phyloP scores from a whole-genome alignment of 2,113 vertebrate genomes.

The Helogale parvula region DNA sequence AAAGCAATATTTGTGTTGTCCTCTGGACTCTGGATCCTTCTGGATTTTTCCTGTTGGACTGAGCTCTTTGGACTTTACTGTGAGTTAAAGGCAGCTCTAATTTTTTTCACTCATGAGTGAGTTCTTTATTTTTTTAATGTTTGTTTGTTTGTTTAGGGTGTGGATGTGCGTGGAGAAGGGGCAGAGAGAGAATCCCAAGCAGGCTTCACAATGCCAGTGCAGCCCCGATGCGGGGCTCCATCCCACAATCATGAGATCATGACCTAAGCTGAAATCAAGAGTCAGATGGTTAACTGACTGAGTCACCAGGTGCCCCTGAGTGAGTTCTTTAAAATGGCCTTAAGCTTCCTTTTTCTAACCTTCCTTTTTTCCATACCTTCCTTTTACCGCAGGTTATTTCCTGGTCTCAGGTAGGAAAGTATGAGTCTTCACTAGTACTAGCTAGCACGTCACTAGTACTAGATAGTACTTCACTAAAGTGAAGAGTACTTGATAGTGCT shows the following conservation, averaged over 20 bases:
- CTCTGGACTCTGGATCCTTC: neutral
- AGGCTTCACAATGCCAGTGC: too few relatives aligned
- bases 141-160: too few relatives aligned
- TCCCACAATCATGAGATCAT: too few relatives aligned
- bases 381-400: neutral
- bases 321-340: neutral
- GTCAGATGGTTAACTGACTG: too few relatives aligned
- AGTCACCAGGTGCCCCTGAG: neutral
- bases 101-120: neutral
- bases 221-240: too few relatives aligned
- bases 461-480: too few relatives aligned
- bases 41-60: neutral
- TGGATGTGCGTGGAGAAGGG: too few relatives aligned
- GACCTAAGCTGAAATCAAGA: too few relatives aligned
- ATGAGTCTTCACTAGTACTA: neutral
- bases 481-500: neutral
- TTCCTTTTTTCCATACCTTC: neutral
- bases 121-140: neutral
- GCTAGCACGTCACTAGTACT: too few relatives aligned
- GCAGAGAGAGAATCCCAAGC: too few relatives aligned
- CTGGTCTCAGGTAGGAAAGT: neutral
- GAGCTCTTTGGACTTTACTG: neutral
- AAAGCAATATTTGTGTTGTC: neutral
- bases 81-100: neutral
- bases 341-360: neutral